phyloP scores from a whole-genome alignment of 2,797 vertebrate genomes.

The Cebuella pygmaea region DNA sequence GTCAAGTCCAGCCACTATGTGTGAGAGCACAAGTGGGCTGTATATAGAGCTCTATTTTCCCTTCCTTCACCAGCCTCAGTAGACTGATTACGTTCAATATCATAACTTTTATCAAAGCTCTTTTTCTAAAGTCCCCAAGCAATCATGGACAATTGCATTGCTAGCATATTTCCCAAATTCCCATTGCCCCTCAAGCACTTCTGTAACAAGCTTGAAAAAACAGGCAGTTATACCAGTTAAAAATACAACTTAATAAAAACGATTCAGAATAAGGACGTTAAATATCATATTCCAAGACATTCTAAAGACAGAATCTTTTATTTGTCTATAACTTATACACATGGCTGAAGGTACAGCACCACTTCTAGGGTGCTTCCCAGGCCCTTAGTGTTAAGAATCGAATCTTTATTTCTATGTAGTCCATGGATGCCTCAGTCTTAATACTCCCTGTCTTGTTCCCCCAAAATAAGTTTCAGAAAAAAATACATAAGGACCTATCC shows the following conservation, averaged over 20 bases:
- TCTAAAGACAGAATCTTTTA: background rate
- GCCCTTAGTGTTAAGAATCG: background rate
- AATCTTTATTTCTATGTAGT: background rate
- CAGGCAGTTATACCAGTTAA: background rate
- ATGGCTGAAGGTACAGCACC: background rate
- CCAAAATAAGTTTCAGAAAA: background rate
- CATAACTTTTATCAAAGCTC: background rate
- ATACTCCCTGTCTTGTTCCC: background rate
- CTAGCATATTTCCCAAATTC: background rate
- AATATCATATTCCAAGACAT: background rate
- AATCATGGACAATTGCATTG: background rate
- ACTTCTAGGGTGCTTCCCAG: background rate
- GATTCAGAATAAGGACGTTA: background rate
- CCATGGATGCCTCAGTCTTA: background rate
- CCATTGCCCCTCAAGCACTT: background rate
- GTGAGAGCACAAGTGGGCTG: background rate
- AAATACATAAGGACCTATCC: accelerated
- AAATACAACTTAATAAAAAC: background rate
- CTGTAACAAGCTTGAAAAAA: background rate
- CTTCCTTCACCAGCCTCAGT: background rate
- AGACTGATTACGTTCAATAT: background rate
- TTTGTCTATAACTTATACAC: background rate
- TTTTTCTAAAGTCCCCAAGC: background rate
- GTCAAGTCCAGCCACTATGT: background rate
- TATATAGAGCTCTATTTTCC: background rate